A percentile compares a stretch with the other conserved stretches of the same genome.
phyloP scores from a whole-genome alignment of 2,888 invertebrate genomes.

The Tridacna gigas region DNA sequence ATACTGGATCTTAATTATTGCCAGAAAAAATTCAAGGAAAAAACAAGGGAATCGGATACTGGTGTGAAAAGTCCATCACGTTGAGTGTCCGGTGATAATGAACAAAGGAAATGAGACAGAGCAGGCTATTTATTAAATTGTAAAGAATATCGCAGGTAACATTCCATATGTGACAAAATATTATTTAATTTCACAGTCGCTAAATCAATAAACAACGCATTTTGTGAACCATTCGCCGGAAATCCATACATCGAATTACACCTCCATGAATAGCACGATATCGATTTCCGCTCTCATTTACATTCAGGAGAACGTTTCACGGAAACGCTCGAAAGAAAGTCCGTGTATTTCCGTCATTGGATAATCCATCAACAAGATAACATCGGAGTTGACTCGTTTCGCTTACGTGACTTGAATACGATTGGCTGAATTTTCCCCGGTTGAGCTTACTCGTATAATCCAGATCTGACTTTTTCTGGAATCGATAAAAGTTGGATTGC shows the following conservation, averaged over 20 bases:
- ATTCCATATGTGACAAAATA: constrained; percentile 2
- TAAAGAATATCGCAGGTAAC: not conserved
- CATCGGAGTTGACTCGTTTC: not conserved
- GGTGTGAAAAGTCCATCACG: too few relatives aligned
- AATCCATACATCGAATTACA: constrained; percentile 9
- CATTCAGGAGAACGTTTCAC: not conserved
- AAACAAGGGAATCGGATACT: too few relatives aligned
- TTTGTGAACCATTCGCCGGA: not conserved
- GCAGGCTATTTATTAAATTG: not conserved
- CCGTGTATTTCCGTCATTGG: constrained; percentile 16
- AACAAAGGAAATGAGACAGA: not conserved
- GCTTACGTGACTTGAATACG: not conserved
- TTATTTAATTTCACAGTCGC: not conserved
- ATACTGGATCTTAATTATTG: too few relatives aligned
- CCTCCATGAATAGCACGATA: constrained; percentile 13
- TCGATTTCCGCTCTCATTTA: constrained; percentile 17
- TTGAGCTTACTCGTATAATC: constrained; percentile 13
- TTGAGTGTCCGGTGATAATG: too few relatives aligned
- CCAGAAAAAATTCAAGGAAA: too few relatives aligned
- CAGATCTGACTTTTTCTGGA: not conserved
- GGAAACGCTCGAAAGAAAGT: not conserved
- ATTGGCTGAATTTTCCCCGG: constrained; percentile 9
- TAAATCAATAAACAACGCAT: not conserved
- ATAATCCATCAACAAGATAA: not conserved
- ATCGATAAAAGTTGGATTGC: constrained; percentile 22